Percentiles rank a stretch among this genome's conserved stretches.
phyloP scores from a whole-genome alignment of 2,797 vertebrate species.

The Crenichthys baileyi region DNA sequence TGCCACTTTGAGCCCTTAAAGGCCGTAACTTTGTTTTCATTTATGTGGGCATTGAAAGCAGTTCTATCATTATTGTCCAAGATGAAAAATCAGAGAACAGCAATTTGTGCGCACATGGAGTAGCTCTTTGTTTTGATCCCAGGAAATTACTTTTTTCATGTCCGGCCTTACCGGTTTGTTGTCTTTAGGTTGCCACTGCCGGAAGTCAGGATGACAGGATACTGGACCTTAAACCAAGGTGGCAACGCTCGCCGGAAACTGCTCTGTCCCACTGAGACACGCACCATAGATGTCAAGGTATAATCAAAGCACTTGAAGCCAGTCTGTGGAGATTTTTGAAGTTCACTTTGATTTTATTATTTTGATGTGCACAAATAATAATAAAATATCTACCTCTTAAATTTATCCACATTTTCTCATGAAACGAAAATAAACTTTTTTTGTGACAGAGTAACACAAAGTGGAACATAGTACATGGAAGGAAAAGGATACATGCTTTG shows the following conservation, averaged over 20 bases:
- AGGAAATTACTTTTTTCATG: neutral
- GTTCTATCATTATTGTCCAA: neutral
- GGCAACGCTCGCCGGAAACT: conserved; percentile 83
- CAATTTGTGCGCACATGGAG: neutral
- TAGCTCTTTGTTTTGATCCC: neutral
- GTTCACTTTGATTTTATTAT: neutral
- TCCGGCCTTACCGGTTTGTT: conserved; percentile 1
- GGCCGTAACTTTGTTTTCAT: neutral
- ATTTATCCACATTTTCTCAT: neutral
- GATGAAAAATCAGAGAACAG: neutral
- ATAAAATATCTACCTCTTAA: neutral
- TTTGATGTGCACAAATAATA: neutral
- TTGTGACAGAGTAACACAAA: too few species aligned
- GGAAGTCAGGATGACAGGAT: conserved; percentile 87
- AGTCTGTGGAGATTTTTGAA: neutral
- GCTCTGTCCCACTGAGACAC: conserved; percentile 89
- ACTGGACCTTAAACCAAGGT: conserved; percentile 87
- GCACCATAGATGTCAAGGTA: conserved; percentile 89
- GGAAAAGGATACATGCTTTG: too few species aligned
- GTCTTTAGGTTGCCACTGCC: conserved; percentile 89
- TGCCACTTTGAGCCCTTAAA: neutral
- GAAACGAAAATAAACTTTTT: too few species aligned
- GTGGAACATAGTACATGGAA: too few species aligned
- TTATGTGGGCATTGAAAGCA: neutral
- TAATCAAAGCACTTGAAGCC: neutral